A percentile compares a stretch with the other conserved stretches of the same genome.
Evolutionary conservation across 2,113 vertebrate genomes (phyloP).

Genomic region (Entosphenus tridentatus): DNA sequence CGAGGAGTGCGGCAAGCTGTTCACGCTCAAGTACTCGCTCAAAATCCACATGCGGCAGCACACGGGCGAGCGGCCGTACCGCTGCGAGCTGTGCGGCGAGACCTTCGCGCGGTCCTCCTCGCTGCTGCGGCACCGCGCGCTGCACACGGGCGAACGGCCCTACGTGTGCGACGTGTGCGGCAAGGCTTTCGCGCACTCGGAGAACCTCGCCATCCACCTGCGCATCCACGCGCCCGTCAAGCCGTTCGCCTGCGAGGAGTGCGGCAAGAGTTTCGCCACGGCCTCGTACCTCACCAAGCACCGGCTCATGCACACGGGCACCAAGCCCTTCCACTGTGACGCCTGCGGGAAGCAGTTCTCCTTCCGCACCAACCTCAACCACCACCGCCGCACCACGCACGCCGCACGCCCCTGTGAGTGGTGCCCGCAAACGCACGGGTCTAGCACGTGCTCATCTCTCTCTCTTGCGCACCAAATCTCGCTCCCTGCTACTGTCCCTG

Average conservation of each 20-base stretch:
- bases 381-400: background rate
- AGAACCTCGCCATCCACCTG: background rate
- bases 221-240: slow-evolving; percentile 3
- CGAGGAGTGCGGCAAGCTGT: slow-evolving; percentile 2
- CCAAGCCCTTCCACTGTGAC: slow-evolving; percentile 1
- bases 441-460: too few relatives aligned
- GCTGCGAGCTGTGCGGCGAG: background rate
- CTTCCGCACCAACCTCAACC: background rate
- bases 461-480: too few relatives aligned
- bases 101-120: background rate
- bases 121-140: slow-evolving; percentile 1
- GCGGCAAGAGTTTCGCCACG: background rate
- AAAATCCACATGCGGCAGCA: slow-evolving; percentile 6
- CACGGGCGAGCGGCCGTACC: slow-evolving; percentile 1
- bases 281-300: background rate
- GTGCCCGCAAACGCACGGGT: background rate
- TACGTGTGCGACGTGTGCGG: slow-evolving; percentile 6
- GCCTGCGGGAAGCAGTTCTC: slow-evolving; percentile 4
- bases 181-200: background rate
- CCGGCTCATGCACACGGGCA: slow-evolving; percentile 1
- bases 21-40: slow-evolving; percentile 5
- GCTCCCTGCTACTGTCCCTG: too few relatives aligned
- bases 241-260: background rate
- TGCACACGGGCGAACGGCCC: slow-evolving; percentile 1
- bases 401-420: background rate